phyloP scores from a whole-genome alignment of 2,113 vertebrate genomes.

The Chaenocephalus aceratus region DNA sequence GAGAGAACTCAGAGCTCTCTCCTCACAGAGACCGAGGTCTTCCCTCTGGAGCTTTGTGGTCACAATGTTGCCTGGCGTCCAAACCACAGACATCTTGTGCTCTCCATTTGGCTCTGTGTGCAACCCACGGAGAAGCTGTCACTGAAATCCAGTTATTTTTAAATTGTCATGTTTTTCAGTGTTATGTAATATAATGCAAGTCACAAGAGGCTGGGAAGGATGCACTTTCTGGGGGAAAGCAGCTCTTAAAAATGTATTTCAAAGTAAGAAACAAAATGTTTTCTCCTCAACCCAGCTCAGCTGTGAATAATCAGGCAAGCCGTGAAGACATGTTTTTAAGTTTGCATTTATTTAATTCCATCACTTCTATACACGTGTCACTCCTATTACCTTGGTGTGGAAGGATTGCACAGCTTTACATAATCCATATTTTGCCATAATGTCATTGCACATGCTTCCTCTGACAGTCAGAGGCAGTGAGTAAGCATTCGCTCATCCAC shows the following conservation, averaged over 20 bases:
- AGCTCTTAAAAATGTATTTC: conserved; percentile 37
- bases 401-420: conserved; percentile 28
- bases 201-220: conserved; percentile 15
- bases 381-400: conserved; percentile 19
- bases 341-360: conserved; percentile 35
- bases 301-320: conserved; percentile 12
- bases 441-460: conserved; percentile 6
- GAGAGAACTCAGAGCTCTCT: conserved; percentile 13
- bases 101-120: conserved; percentile 4
- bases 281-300: conserved; percentile 2
- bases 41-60: conserved; percentile 47
- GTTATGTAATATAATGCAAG: conserved; percentile 42
- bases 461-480: conserved; percentile 5
- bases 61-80: conserved; percentile 45
- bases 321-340: conserved; percentile 7
- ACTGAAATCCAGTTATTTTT: conserved; percentile 36
- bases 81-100: conserved; percentile 29
- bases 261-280: conserved; percentile 9
- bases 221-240: conserved; percentile 5
- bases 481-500: conserved; percentile 19
- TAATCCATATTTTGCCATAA: conserved; percentile 25
- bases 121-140: conserved; percentile 26
- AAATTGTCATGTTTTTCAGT: conserved; percentile 35
- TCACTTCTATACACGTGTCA: neutral
- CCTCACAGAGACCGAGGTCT: conserved; percentile 32